These are phyloP conservation scores for Sebastes paucispinis DNA, from an alignment of 2,797 vertebrate species.

Conservation along the genomic window DNA sequence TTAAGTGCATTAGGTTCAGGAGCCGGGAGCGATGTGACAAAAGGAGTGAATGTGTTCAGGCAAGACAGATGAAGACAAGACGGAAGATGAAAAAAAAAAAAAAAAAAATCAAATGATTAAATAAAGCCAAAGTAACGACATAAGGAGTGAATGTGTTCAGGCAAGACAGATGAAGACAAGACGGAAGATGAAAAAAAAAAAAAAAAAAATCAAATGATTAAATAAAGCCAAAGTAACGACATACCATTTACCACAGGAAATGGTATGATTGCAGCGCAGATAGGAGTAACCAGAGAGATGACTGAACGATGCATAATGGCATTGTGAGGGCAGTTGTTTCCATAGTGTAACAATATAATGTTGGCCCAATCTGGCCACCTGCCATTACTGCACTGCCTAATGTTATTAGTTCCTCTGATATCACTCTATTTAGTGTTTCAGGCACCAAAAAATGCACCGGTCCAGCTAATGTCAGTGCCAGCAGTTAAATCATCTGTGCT, in stretches of 20 bases:
- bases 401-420: slow-evolving; percentile 11
- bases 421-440: slow-evolving; percentile 4
- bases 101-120: slow-evolving; percentile 36
- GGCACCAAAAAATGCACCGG: slow-evolving; percentile 21
- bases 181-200: slow-evolving; percentile 8
- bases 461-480: neutral
- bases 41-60: neutral
- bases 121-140: slow-evolving; percentile 34
- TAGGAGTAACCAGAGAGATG: slow-evolving; percentile 1
- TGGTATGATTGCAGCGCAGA: slow-evolving; percentile 16
- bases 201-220: slow-evolving; percentile 29
- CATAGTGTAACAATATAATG: neutral
- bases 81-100: slow-evolving; percentile 8
- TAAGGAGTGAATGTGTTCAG: slow-evolving; percentile 4
- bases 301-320: neutral
- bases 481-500: neutral
- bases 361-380: neutral
- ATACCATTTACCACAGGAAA: slow-evolving; percentile 30
- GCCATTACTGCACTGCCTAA: neutral
- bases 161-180: slow-evolving; percentile 18
- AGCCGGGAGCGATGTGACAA: neutral
- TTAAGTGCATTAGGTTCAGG: neutral
- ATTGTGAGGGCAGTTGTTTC: slow-evolving; percentile 3
- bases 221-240: slow-evolving; percentile 36
- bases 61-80: slow-evolving; percentile 20